A percentile compares a stretch with the other conserved stretches of the same genome.
These are phyloP conservation scores for Pristionchus arcanus DNA, from an alignment of 2,888 invertebrate species.

Conservation along the genomic window DNA sequence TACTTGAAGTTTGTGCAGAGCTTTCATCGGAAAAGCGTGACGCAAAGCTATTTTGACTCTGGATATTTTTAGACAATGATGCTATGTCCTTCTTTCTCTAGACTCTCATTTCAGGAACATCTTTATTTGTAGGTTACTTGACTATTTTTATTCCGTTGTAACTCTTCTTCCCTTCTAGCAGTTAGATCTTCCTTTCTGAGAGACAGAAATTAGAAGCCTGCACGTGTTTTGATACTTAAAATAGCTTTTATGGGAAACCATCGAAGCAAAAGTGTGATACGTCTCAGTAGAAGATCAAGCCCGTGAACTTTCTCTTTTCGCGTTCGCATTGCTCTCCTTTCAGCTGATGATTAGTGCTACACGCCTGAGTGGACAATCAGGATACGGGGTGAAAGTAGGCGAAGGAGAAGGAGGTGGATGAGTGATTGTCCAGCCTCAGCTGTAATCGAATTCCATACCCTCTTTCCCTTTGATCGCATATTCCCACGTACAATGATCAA, in stretches of 20 bases:
- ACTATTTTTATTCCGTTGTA: neutral
- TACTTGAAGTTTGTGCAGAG: neutral
- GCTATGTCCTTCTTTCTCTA: neutral
- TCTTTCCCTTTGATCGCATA: neutral
- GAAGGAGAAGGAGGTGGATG: neutral
- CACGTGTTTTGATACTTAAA: too few species aligned
- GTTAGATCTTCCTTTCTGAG: neutral
- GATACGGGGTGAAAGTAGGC: constrained; percentile 47
- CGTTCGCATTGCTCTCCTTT: constrained; percentile 20
- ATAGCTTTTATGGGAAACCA: too few species aligned
- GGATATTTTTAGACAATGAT: neutral
- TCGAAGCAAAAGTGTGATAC: neutral
- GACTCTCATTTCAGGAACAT: neutral
- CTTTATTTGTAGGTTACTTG: neutral
- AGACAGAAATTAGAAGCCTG: too few species aligned
- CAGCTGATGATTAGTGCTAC: constrained; percentile 42
- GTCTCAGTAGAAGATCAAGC: neutral
- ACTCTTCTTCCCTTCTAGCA: neutral
- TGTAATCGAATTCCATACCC: constrained; percentile 8
- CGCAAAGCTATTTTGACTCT: neutral
- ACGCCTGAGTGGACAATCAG: constrained; percentile 47
- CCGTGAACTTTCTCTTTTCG: constrained; percentile 27
- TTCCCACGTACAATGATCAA: neutral
- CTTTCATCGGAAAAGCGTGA: neutral
- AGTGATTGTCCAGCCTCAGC: constrained; percentile 28